These are phyloP conservation scores for Tadarida brasiliensis DNA, from an alignment of 2,797 vertebrate species.

Conservation along the genomic window DNA sequence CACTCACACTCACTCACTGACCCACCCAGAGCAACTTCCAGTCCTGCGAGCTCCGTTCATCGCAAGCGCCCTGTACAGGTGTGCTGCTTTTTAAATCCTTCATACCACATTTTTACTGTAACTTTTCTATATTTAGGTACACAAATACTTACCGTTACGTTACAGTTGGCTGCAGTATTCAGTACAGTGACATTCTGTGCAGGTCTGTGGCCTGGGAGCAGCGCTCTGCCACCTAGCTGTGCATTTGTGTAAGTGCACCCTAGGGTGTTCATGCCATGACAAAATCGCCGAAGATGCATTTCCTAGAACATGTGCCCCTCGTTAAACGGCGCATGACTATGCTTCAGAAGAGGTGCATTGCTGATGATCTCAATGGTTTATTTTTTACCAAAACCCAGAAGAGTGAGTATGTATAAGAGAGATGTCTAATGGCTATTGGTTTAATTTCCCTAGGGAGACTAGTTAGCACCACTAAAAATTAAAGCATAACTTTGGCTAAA, in stretches of 20 bases:
- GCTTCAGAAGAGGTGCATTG: neutral
- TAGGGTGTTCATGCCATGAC: neutral
- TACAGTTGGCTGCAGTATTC: neutral
- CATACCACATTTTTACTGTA: neutral
- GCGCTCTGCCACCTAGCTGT: too few relatives aligned
- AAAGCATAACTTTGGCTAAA: constrained; percentile 24
- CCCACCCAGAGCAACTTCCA: neutral
- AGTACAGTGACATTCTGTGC: neutral
- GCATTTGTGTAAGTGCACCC: neutral
- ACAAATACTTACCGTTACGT: neutral
- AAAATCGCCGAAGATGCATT: neutral
- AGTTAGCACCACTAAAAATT: constrained; percentile 34
- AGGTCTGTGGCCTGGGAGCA: neutral
- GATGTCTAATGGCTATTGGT: neutral
- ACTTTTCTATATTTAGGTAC: neutral
- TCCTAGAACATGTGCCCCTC: neutral
- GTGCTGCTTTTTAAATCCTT: neutral
- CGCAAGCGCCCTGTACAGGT: neutral
- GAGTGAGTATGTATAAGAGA: neutral
- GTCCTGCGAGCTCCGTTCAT: neutral
- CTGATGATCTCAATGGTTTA: neutral
- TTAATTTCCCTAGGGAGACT: constrained; percentile 31
- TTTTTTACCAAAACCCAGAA: neutral
- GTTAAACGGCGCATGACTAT: neutral
- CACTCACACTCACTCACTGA: neutral